Evolutionary conservation across 2,113 vertebrate genomes (phyloP).

Genomic region (Anthoscopus minutus): DNA sequence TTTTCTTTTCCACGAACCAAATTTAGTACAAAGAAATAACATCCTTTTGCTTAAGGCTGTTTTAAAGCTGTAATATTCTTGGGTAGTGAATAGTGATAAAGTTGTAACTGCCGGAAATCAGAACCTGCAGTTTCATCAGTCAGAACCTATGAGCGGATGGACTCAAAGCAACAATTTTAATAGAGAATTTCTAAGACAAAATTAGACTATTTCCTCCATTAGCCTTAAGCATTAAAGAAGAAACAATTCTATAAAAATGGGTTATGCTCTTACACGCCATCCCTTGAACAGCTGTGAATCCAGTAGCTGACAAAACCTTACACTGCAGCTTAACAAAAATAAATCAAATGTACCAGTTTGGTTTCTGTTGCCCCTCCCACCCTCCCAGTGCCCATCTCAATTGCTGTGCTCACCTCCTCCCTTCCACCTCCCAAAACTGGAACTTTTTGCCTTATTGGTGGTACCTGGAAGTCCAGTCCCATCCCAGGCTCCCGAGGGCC

Average conservation of each 20-base stretch:
- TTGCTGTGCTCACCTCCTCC: neutral
- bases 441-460: neutral
- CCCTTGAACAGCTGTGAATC: conserved; percentile 1
- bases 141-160: conserved; percentile 20
- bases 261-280: conserved; percentile 41
- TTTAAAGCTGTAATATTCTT: conserved; percentile 70
- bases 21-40: conserved; percentile 64
- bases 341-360: neutral
- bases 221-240: conserved; percentile 68
- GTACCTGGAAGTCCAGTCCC: neutral
- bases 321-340: neutral
- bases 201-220: conserved; percentile 48
- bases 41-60: conserved; percentile 74
- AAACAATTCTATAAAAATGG: conserved; percentile 52
- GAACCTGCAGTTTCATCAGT: conserved; percentile 39
- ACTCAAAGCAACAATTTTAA: conserved; percentile 48
- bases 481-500: neutral
- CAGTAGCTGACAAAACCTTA: neutral
- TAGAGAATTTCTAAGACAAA: conserved; percentile 48
- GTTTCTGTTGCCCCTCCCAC: neutral
- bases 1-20: conserved; percentile 55
- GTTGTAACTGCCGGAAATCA: conserved; percentile 45
- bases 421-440: neutral
- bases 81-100: conserved; percentile 56
- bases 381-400: fast-evolving